A percentile compares a stretch with the other conserved stretches of the same genome.
Conservation (phyloP, 2,888 invertebrate species). For the Thera obeliscata region DNA sequence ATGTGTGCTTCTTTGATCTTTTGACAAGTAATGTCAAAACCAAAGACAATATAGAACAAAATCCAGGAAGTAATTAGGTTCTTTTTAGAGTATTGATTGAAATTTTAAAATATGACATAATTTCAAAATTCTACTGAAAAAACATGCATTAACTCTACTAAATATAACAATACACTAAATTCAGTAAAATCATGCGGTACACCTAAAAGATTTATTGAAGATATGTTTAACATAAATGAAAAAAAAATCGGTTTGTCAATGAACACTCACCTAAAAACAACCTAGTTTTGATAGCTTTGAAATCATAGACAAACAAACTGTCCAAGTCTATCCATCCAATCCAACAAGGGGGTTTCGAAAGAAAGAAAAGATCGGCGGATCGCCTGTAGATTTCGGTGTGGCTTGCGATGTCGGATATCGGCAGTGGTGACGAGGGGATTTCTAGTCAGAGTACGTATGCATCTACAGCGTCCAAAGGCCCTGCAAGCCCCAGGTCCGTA, state of each 20-base stretch:
- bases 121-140: neutral
- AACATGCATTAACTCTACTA: too few species aligned
- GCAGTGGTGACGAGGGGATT: slow-evolving; percentile 91
- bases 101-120: neutral
- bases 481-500: slow-evolving; percentile 54
- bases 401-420: slow-evolving; percentile 90
- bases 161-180: too few species aligned
- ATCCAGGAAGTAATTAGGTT: slow-evolving; percentile 42
- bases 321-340: neutral
- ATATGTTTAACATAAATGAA: neutral
- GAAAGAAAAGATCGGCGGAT: slow-evolving; percentile 74
- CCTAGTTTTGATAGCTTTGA: slow-evolving; percentile 72
- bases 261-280: slow-evolving; percentile 48
- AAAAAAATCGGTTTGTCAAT: neutral
- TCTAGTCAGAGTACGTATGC: slow-evolving; percentile 90
- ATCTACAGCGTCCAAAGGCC: slow-evolving; percentile 59
- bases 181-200: too few species aligned
- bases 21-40: slow-evolving; percentile 61
- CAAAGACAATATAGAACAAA: slow-evolving; percentile 49
- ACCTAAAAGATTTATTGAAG: too few species aligned
- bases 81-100: slow-evolving; percentile 41
- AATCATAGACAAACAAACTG: slow-evolving; percentile 74
- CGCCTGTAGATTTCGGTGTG: slow-evolving; percentile 82
- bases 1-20: slow-evolving; percentile 16
- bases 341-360: slow-evolving; percentile 55